Conservation (phyloP, 1,140 invertebrate species). For the Carcinoscorpius rotundicauda region DNA sequence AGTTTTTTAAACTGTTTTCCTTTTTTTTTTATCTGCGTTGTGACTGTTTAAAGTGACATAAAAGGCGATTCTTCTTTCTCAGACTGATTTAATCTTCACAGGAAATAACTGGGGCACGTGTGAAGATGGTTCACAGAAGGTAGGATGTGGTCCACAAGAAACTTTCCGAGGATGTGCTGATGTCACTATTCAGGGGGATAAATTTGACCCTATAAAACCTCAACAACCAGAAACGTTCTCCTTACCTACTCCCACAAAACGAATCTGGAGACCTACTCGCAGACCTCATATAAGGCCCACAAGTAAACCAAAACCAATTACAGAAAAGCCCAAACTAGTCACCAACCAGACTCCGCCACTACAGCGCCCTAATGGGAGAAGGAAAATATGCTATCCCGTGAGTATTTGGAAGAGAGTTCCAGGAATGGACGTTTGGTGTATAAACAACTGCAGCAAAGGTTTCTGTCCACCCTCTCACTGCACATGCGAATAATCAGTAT, state of each 20-base stretch:
- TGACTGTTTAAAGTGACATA: not conserved
- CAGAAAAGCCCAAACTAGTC: slow-evolving; percentile 3
- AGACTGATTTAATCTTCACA: not conserved
- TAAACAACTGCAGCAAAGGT: slow-evolving; percentile 16
- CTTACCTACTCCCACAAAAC: slow-evolving; percentile 12
- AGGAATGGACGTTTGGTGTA: slow-evolving; percentile 19
- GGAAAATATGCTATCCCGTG: slow-evolving; percentile 9
- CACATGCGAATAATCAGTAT: slow-evolving; percentile 7
- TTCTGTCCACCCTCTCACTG: slow-evolving; percentile 19
- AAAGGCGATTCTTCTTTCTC: not conserved
- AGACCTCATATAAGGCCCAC: slow-evolving; percentile 4
- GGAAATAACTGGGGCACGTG: slow-evolving; percentile 24
- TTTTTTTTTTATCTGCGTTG: not conserved
- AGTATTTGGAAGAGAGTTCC: slow-evolving; percentile 14
- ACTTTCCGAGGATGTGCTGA: slow-evolving; percentile 22
- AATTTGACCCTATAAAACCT: slow-evolving; percentile 1
- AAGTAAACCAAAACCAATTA: slow-evolving; percentile 13
- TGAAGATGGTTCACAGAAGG: slow-evolving; percentile 15
- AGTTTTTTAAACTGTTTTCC: not conserved
- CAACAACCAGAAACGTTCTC: not conserved
- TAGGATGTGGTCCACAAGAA: slow-evolving; percentile 24
- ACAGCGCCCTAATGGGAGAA: not conserved
- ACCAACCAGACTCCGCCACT: slow-evolving; percentile 6
- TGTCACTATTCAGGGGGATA: slow-evolving; percentile 9
- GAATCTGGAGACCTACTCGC: slow-evolving; percentile 5